phyloP scores from a whole-genome alignment of 2,888 invertebrate species.

The Cetonia aurata region DNA sequence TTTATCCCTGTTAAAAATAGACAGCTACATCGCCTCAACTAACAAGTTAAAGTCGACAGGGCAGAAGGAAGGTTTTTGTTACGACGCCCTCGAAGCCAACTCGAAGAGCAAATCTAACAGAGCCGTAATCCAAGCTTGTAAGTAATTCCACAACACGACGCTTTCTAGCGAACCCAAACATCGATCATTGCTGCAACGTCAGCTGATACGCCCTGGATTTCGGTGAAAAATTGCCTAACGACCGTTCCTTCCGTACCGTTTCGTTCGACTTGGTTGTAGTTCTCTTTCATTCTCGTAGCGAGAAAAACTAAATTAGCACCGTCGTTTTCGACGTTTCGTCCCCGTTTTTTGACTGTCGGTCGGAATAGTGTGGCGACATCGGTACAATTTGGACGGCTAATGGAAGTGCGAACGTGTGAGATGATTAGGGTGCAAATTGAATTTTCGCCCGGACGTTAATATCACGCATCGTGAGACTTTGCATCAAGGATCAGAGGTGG shows the following conservation, averaged over 20 bases:
- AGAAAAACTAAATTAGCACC: conserved; percentile 11
- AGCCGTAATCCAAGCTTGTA: conserved; percentile 59
- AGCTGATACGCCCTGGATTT: conserved; percentile 37
- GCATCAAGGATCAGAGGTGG: not conserved
- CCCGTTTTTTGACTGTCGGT: conserved; percentile 1
- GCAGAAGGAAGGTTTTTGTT: conserved; percentile 56
- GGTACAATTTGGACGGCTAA: conserved; percentile 12
- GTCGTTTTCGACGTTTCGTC: not conserved
- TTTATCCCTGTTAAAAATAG: conserved; percentile 20
- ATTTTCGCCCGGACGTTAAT: conserved; percentile 23
- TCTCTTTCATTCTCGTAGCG: not conserved
- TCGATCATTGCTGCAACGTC: conserved; percentile 57
- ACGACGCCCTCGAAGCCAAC: conserved; percentile 48
- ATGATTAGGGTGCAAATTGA: conserved; percentile 33
- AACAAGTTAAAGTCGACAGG: conserved; percentile 53
- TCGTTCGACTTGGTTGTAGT: not conserved
- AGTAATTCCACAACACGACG: conserved; percentile 63
- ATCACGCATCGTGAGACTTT: conserved; percentile 30
- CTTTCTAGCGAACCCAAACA: conserved; percentile 59
- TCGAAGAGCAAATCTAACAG: conserved; percentile 53
- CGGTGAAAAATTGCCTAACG: conserved; percentile 37
- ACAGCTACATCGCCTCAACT: conserved; percentile 25
- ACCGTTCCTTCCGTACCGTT: conserved; percentile 2
- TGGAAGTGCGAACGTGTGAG: conserved; percentile 32
- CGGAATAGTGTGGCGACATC: conserved; percentile 11